phyloP scores from a whole-genome alignment of 2,888 invertebrate species.

The Orthonevra nobilis region DNA sequence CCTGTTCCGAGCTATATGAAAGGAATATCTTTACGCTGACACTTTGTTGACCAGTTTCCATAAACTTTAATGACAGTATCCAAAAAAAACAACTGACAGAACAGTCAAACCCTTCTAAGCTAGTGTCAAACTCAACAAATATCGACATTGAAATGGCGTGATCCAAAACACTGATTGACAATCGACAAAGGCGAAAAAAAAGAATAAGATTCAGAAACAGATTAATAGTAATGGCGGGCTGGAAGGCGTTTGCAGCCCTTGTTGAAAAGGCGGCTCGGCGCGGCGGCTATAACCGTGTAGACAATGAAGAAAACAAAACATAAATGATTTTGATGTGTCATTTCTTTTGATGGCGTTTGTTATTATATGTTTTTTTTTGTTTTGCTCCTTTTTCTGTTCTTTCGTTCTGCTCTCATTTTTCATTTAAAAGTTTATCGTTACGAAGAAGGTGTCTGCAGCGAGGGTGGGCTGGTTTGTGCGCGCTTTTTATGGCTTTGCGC shows the following conservation, averaged over 20 bases:
- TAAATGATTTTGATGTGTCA: slow-evolving; percentile 45
- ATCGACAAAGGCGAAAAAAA: slow-evolving; percentile 2
- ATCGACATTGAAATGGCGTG: no score
- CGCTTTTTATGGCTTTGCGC: slow-evolving; percentile 35
- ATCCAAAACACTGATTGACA: no score
- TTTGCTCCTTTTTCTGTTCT: no score
- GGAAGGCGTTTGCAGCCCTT: slow-evolving; percentile 29
- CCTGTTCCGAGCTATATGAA: no score
- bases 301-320: slow-evolving; percentile 30
- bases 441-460: slow-evolving; percentile 2
- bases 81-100: no score
- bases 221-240: slow-evolving; percentile 31
- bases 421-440: slow-evolving; percentile 24
- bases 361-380: no score
- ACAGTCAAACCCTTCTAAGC: no score
- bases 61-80: no score
- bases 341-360: slow-evolving; percentile 36
- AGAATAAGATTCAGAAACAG: slow-evolving; percentile 21
- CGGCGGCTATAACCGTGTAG: slow-evolving; percentile 21
- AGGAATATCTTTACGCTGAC: no score
- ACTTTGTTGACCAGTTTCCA: no score
- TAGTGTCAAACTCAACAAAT: no score
- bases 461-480: slow-evolving; percentile 3
- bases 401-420: background rate
- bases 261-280: slow-evolving; percentile 35